Evolutionary conservation across 2,113 vertebrate species (phyloP).

Genomic region (Anolis carolinensis): DNA sequence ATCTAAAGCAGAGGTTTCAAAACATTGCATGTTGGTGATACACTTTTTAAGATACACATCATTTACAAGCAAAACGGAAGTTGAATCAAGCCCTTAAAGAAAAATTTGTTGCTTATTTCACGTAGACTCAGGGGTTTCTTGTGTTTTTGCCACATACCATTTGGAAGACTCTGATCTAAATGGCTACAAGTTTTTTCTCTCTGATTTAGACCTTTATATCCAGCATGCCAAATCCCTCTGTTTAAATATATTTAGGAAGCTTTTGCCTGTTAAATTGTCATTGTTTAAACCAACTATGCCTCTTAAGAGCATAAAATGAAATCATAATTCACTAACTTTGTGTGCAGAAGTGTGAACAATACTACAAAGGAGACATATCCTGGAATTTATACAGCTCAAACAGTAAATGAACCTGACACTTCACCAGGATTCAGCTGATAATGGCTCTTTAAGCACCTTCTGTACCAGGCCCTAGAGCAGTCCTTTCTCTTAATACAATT

Average conservation of each 20-base stretch:
- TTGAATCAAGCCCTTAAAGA: no score
- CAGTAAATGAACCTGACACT: slow-evolving; percentile 35
- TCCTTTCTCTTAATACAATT: slow-evolving; percentile 18
- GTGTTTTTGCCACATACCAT: no score
- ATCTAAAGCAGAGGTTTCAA: no score
- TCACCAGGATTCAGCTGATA: slow-evolving; percentile 47
- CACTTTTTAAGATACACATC: no score
- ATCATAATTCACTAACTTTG: slow-evolving; percentile 36
- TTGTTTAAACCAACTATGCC: slow-evolving; percentile 45
- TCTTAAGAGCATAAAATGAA: slow-evolving; percentile 54
- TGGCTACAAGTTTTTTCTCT: no score
- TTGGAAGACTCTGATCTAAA: no score
- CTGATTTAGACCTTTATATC: slow-evolving; percentile 18
- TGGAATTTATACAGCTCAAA: slow-evolving; percentile 26
- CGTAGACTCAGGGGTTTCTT: no score
- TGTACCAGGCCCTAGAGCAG: slow-evolving; percentile 10
- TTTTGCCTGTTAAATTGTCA: slow-evolving; percentile 48
- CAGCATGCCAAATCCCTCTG: slow-evolving; percentile 33
- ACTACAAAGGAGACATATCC: slow-evolving; percentile 9
- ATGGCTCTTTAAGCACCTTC: slow-evolving; percentile 21
- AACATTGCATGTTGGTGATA: no score
- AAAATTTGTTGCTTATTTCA: no score
- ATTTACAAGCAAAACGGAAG: no score
- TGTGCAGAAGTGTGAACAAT: not conserved
- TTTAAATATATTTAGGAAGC: slow-evolving; percentile 49